These are phyloP conservation scores for Heteromormyrus szaboi DNA, from an alignment of 2,797 vertebrate species.

Conservation along the genomic window DNA sequence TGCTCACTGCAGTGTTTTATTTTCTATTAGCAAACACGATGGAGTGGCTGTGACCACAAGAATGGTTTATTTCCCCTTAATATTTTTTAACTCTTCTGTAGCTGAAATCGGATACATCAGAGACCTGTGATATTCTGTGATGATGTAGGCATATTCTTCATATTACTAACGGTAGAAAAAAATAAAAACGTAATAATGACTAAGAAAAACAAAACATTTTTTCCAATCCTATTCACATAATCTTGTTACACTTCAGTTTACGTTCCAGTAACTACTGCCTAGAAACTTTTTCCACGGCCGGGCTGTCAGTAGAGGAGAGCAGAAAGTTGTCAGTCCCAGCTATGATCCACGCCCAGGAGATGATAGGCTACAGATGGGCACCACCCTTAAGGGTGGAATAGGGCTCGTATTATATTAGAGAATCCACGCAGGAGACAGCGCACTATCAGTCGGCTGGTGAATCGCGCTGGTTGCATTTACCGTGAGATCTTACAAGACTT, in stretches of 20 bases:
- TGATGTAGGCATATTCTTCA: neutral
- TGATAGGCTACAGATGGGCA: conserved; percentile 28
- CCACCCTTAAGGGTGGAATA: conserved; percentile 18
- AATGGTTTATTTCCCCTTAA: neutral
- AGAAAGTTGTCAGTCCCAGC: neutral
- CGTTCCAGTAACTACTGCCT: neutral
- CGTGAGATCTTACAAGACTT: conserved; percentile 11
- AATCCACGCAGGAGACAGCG: neutral
- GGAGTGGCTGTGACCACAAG: neutral
- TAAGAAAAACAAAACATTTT: neutral
- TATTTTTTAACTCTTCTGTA: neutral
- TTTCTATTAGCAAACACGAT: neutral
- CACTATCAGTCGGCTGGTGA: conserved; percentile 23
- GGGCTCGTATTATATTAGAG: conserved; percentile 29
- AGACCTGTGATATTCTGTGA: neutral
- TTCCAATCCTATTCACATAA: neutral
- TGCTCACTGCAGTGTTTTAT: neutral
- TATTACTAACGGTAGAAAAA: neutral
- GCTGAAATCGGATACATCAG: neutral
- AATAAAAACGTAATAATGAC: neutral
- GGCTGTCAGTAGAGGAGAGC: neutral
- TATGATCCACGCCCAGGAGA: conserved; percentile 19
- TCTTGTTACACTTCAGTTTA: neutral
- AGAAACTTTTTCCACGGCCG: neutral
- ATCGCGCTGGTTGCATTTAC: conserved; percentile 16